These are phyloP conservation scores for Philopotamus ludificatus DNA, from an alignment of 1,140 invertebrate genomes.

Conservation along the genomic window DNA sequence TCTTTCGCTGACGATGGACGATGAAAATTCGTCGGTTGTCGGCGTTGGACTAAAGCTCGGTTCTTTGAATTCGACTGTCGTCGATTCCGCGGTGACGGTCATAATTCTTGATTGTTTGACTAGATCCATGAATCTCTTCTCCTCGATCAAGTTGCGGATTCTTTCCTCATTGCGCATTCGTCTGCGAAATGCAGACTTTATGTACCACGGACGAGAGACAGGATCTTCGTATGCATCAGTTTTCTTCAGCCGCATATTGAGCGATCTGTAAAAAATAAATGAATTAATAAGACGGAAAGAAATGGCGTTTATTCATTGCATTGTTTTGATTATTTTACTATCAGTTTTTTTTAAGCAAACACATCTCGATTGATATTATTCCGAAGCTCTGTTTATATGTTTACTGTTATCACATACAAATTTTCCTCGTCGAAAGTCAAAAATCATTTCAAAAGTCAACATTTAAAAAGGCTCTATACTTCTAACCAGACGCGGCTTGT, in stretches of 20 bases:
- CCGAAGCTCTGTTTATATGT: too few species aligned
- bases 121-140: slow-evolving; percentile 4
- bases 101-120: background rate
- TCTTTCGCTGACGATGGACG: slow-evolving; percentile 26
- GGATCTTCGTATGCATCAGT: background rate
- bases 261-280: too few species aligned
- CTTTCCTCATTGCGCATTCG: slow-evolving; percentile 5
- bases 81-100: background rate
- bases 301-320: too few species aligned
- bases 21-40: slow-evolving; percentile 14
- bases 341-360: too few species aligned
- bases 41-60: slow-evolving; percentile 6
- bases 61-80: background rate
- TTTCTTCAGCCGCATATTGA: slow-evolving; percentile 14
- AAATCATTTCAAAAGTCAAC: too few species aligned
- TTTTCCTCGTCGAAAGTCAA: too few species aligned
- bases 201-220: background rate
- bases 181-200: slow-evolving; percentile 1
- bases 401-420: too few species aligned
- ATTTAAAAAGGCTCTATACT: too few species aligned
- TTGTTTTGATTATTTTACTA: too few species aligned
- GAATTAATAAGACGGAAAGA: too few species aligned
- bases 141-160: slow-evolving; percentile 4
- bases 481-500: too few species aligned
- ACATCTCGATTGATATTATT: too few species aligned